Evolutionary conservation across 2,113 vertebrate species (phyloP).

Genomic region (Protobothrops mucrosquamatus): DNA sequence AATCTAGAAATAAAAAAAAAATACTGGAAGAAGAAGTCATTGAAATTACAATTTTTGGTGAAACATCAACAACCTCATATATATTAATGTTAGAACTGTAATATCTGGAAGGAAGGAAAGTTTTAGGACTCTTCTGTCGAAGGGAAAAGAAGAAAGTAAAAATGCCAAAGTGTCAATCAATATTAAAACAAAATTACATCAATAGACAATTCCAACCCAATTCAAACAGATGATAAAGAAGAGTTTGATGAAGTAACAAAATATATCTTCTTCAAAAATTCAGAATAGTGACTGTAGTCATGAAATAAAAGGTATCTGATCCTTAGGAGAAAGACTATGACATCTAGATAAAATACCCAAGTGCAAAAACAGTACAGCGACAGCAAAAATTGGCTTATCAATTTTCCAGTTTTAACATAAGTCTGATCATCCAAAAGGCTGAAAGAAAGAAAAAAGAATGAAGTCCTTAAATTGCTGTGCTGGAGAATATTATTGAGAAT

Average conservation of each 20-base stretch:
- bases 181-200: not conserved
- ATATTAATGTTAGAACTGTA: not conserved
- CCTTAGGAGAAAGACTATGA: not conserved
- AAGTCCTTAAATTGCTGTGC: not conserved
- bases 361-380: not conserved
- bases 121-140: not conserved
- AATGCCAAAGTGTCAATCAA: not conserved
- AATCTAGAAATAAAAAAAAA: not conserved
- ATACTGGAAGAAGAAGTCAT: not conserved
- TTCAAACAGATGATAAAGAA: not conserved
- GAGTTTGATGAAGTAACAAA: not conserved
- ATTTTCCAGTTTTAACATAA: not conserved
- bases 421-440: not conserved
- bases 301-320: not conserved
- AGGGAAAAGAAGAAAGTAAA: not conserved
- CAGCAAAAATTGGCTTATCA: not conserved
- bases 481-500: not conserved
- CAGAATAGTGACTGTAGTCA: not conserved
- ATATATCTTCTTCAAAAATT: not conserved
- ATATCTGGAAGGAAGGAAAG: not conserved
- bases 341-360: not conserved
- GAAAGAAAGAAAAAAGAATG: not conserved
- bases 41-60: not conserved
- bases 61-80: not conserved
- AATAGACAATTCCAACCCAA: not conserved